Percentiles rank a stretch among this genome's conserved stretches.
phyloP scores from a whole-genome alignment of 2,797 vertebrate genomes.

The Pempheris klunzingeri region DNA sequence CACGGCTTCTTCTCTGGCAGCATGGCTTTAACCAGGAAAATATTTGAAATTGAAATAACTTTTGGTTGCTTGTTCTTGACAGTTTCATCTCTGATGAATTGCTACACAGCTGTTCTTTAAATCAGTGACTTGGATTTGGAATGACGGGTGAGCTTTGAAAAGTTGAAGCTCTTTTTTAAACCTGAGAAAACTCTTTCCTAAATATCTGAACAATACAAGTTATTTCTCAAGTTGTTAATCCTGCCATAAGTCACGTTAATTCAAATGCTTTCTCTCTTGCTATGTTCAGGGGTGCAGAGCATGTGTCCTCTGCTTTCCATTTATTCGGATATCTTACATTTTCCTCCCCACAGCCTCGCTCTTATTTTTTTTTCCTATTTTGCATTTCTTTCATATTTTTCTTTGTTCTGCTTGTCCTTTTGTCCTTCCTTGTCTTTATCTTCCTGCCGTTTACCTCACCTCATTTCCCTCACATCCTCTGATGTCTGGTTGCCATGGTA shows the following conservation, averaged over 20 bases:
- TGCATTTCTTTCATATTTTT: slow-evolving; percentile 31
- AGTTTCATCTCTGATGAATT: slow-evolving; percentile 13
- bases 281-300: neutral
- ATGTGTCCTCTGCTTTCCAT: slow-evolving; percentile 10
- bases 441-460: slow-evolving; percentile 50
- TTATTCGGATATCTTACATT: slow-evolving; percentile 26
- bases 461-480: slow-evolving; percentile 58
- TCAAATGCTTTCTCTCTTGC: neutral
- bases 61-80: neutral
- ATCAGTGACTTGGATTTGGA: slow-evolving; percentile 8
- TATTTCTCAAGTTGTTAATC: slow-evolving; percentile 8
- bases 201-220: neutral
- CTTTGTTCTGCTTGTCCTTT: slow-evolving; percentile 38
- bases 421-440: slow-evolving; percentile 56
- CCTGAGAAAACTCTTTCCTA: neutral
- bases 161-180: neutral
- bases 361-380: slow-evolving; percentile 18
- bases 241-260: slow-evolving; percentile 24
- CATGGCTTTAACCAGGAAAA: neutral
- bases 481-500: slow-evolving; percentile 79
- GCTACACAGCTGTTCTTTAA: neutral
- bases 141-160: slow-evolving; percentile 1
- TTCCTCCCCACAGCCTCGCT: neutral
- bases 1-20: neutral
- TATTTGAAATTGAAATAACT: neutral